These are phyloP conservation scores for Eristalis arbustorum DNA, from an alignment of 2,888 invertebrate species.

Conservation along the genomic window DNA sequence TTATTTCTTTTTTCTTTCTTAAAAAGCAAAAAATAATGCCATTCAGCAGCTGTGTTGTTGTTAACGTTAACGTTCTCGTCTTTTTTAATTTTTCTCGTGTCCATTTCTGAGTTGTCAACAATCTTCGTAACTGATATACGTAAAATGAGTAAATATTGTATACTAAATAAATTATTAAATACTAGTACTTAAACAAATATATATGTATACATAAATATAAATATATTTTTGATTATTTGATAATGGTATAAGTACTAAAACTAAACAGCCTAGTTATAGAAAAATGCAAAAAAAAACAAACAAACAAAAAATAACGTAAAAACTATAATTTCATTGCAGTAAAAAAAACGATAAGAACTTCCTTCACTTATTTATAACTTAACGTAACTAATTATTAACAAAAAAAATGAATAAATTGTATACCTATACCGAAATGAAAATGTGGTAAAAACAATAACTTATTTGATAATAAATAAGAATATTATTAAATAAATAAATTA, in stretches of 20 bases:
- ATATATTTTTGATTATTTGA: constrained; percentile 71
- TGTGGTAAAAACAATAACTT: constrained; percentile 71
- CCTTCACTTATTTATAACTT: constrained; percentile 58
- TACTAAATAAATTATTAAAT: constrained; percentile 75
- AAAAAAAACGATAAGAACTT: constrained; percentile 31
- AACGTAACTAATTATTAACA: constrained; percentile 7
- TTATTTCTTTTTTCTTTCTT: constrained; percentile 45
- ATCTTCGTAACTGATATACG: constrained; percentile 64
- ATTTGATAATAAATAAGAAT: constrained; percentile 67
- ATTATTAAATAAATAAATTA: constrained; percentile 50
- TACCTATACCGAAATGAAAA: constrained; percentile 70
- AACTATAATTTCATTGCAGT: constrained; percentile 47
- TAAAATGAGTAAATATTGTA: constrained; percentile 74
- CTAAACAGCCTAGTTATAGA: constrained; percentile 71
- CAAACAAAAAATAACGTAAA: constrained; percentile 60
- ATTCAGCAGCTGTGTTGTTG: constrained; percentile 57
- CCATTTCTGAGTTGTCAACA: constrained; percentile 30
- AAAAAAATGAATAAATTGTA: constrained; percentile 55
- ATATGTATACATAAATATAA: constrained; percentile 63
- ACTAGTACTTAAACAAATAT: constrained; percentile 67
- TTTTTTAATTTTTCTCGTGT: constrained; percentile 6
- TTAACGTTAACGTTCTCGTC: constrained; percentile 2
- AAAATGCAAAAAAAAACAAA: constrained; percentile 71
- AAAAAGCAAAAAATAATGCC: constrained; percentile 2
- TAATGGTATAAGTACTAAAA: constrained; percentile 69